These are phyloP conservation scores for Tachysurus vachellii DNA, from an alignment of 2,113 vertebrate species.

Conservation along the genomic window DNA sequence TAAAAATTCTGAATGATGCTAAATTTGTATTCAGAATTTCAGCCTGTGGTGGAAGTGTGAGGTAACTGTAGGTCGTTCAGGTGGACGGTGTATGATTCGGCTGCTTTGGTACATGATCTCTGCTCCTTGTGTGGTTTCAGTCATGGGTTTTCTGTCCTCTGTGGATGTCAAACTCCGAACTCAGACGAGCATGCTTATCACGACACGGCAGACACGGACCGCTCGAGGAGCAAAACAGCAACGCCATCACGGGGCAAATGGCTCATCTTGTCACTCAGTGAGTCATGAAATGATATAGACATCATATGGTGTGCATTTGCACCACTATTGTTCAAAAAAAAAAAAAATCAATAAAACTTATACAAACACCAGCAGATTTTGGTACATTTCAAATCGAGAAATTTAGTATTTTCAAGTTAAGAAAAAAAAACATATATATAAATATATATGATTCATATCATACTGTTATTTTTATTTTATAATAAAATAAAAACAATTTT, in stretches of 20 bases:
- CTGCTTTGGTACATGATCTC: not conserved
- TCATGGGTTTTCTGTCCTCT: not conserved
- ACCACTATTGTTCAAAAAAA: not conserved
- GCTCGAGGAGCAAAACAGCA: slow-evolving; percentile 20
- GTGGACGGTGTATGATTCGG: not conserved
- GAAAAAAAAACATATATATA: too few relatives aligned
- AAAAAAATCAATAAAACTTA: not conserved
- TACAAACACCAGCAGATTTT: not conserved
- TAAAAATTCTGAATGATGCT: too few relatives aligned
- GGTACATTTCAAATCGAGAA: not conserved
- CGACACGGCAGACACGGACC: not conserved
- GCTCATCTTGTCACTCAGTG: slow-evolving; percentile 45
- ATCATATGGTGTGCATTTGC: not conserved
- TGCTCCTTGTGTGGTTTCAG: not conserved
- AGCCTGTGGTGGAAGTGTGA: not conserved
- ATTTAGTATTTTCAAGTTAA: too few relatives aligned
- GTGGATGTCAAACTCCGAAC: slow-evolving; percentile 28
- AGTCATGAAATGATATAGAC: slow-evolving; percentile 17
- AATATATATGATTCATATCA: too few relatives aligned
- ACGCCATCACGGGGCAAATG: slow-evolving; percentile 20
- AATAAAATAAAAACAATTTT: too few relatives aligned
- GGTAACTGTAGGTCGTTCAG: not conserved
- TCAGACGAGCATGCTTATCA: slow-evolving; percentile 34
- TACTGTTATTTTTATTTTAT: too few relatives aligned
- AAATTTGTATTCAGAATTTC: not conserved